These are phyloP conservation scores for Hepsetus odoe DNA, from an alignment of 2,113 vertebrate genomes.

Conservation along the genomic window DNA sequence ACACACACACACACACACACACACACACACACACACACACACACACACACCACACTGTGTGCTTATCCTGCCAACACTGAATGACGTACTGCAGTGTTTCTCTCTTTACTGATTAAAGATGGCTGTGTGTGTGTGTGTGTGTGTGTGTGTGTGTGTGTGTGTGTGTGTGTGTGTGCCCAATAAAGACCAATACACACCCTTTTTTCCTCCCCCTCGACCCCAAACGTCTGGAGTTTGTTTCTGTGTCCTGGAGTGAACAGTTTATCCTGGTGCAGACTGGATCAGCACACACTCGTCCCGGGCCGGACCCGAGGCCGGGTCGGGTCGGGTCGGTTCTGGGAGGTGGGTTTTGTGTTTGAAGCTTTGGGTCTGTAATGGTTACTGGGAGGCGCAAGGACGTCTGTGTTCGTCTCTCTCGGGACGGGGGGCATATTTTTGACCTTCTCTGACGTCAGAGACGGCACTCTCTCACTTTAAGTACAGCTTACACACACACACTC, in stretches of 20 bases:
- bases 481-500: conserved; percentile 17
- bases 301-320: no score
- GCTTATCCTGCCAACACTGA: conserved; percentile 2
- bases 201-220: no score
- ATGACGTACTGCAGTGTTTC: conserved; percentile 21
- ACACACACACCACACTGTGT: not conserved
- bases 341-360: no score
- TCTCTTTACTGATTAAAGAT: conserved; percentile 3
- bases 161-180: conserved; percentile 8
- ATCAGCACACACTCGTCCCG: no score
- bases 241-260: no score
- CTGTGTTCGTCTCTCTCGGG: conserved; percentile 13
- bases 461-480: conserved; percentile 32
- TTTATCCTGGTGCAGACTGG: no score
- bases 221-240: no score
- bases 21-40: conserved; percentile 1
- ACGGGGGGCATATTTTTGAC: conserved; percentile 44
- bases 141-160: conserved; percentile 12
- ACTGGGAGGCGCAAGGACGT: no score
- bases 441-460: conserved; percentile 44
- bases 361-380: no score
- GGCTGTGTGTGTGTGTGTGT: conserved; percentile 25
- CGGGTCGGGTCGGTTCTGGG: no score
- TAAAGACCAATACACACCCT: not conserved
- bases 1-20: conserved; percentile 29